A percentile compares a stretch with the other conserved stretches of the same genome.
Evolutionary conservation across 2,888 invertebrate species (phyloP).

Genomic region (Melanotus villosus): DNA sequence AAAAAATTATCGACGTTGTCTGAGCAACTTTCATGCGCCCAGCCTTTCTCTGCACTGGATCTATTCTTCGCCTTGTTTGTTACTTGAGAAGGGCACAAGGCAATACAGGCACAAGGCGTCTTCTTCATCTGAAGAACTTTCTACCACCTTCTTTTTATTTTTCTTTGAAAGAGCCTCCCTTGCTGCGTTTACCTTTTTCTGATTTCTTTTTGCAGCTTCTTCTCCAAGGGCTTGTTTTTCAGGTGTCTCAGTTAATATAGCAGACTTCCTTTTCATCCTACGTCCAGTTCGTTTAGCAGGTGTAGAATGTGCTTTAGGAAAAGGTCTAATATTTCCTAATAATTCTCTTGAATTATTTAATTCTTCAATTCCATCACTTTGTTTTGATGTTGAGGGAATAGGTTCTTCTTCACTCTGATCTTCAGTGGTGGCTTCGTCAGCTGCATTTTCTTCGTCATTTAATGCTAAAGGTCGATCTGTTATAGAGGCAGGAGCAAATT

Average conservation of each 20-base stretch:
- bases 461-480: too few species aligned
- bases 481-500: too few species aligned
- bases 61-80: not conserved
- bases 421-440: too few species aligned
- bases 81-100: not conserved
- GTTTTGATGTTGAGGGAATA: too few species aligned
- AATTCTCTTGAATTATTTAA: constrained; percentile 9
- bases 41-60: not conserved
- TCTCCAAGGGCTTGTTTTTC: not conserved
- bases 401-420: too few species aligned
- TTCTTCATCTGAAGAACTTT: not conserved
- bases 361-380: not conserved
- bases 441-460: too few species aligned
- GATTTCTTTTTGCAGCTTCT: not conserved
- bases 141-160: not conserved
- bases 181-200: too few species aligned
- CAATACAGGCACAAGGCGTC: not conserved
- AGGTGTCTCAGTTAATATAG: not conserved
- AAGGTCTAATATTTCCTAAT: not conserved
- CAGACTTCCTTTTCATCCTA: not conserved
- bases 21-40: too few species aligned
- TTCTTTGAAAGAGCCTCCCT: too few species aligned
- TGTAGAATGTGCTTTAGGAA: constrained; percentile 14
- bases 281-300: too few species aligned
- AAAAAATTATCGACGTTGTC: too few species aligned